Conservation (phyloP, 2,888 invertebrate genomes). For the Deilephila elpenor region DNA sequence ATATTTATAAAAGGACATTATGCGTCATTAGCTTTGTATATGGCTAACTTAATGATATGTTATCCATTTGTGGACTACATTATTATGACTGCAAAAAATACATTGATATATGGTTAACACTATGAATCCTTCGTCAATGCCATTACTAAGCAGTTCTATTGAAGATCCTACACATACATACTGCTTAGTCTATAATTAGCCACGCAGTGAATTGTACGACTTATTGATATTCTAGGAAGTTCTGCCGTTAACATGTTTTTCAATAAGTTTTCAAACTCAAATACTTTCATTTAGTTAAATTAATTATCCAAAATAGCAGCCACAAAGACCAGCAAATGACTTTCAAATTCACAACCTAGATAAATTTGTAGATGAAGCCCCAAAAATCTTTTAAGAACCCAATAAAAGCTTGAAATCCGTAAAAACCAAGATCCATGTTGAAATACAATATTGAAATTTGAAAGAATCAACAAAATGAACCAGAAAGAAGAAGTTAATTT, state of each 20-base stretch:
- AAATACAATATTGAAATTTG: too few species aligned
- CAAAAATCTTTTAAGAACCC: too few species aligned
- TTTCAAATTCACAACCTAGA: too few species aligned
- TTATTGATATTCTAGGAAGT: neutral
- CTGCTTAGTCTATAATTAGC: neutral
- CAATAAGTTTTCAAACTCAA: too few species aligned
- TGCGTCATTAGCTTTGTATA: constrained; percentile 7
- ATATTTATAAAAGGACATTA: neutral
- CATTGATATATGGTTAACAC: neutral
- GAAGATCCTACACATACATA: neutral
- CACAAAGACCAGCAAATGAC: too few species aligned
- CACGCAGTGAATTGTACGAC: neutral
- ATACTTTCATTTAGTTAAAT: too few species aligned
- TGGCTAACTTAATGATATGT: constrained; percentile 8
- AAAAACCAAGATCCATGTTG: too few species aligned
- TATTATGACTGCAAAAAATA: neutral
- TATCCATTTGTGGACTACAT: neutral
- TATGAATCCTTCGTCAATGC: neutral
- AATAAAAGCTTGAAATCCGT: too few species aligned
- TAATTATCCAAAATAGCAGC: too few species aligned
- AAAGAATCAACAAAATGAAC: too few species aligned
- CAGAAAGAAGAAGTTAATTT: neutral
- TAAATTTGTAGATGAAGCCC: too few species aligned
- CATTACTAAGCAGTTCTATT: neutral
- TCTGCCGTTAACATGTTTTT: neutral